Percentiles rank a stretch among this genome's conserved stretches.
Conservation (phyloP, 2,797 vertebrate genomes). For the Acropternis orthonyx region DNA sequence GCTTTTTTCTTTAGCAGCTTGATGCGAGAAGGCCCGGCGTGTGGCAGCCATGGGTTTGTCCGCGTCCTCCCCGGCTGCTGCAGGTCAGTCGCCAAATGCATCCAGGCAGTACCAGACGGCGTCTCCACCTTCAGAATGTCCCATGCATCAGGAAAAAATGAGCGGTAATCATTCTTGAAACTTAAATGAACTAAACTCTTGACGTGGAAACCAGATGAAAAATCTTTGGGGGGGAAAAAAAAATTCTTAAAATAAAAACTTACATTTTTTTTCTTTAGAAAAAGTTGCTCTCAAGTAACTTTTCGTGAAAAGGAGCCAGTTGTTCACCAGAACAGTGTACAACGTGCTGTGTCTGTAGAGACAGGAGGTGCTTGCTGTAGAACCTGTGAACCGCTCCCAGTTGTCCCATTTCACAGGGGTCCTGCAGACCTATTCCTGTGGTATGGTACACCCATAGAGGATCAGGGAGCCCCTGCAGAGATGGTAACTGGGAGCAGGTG, state of each 20-base stretch:
- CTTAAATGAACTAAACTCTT: background rate
- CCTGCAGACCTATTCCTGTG: accelerated
- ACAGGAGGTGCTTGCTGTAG: background rate
- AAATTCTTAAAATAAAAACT: background rate
- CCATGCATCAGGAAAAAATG: conserved; percentile 79
- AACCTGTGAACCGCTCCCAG: accelerated
- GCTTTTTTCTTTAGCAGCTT: background rate
- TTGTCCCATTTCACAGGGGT: accelerated
- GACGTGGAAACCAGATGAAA: background rate
- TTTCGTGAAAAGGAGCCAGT: background rate
- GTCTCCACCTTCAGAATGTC: conserved; percentile 76
- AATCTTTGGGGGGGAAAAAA: accelerated
- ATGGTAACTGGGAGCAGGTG: background rate
- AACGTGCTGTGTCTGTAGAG: background rate
- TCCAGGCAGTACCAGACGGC: background rate
- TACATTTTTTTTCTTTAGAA: accelerated
- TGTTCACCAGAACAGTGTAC: background rate
- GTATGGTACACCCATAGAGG: background rate
- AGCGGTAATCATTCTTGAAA: conserved; percentile 47
- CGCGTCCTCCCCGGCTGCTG: conserved; percentile 68
- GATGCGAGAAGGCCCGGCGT: background rate
- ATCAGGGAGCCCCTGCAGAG: accelerated
- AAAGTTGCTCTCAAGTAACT: background rate
- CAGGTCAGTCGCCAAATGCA: conserved; percentile 55
- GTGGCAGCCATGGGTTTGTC: conserved; percentile 80